Conservation (phyloP, 2,113 vertebrate species). For the Benitochromis conjunctus region DNA sequence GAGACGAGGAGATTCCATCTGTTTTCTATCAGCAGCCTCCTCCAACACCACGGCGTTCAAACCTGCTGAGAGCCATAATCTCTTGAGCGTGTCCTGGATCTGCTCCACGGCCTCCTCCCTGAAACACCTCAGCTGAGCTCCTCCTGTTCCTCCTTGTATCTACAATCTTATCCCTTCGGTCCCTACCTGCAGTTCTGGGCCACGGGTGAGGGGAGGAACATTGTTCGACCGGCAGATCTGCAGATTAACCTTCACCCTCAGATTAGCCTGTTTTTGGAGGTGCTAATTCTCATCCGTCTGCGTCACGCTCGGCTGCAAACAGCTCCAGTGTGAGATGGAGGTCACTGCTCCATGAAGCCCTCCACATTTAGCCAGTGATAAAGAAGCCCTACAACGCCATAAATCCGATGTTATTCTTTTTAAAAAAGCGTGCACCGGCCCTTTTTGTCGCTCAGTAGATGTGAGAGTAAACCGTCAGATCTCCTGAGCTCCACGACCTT, state of each 20-base stretch:
- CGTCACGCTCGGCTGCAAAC: neutral
- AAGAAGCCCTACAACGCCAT: neutral
- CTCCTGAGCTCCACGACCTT: neutral
- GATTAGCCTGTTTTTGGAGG: neutral
- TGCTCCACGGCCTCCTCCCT: neutral
- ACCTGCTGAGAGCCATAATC: neutral
- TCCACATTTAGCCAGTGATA: neutral
- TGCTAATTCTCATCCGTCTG: neutral
- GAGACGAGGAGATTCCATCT: neutral
- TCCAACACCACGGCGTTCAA: neutral
- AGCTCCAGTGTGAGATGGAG: neutral
- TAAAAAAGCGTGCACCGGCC: neutral
- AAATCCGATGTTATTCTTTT: fast-evolving
- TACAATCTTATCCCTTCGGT: fast-evolving
- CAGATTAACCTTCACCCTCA: neutral
- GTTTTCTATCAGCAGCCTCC: neutral
- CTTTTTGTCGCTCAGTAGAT: neutral
- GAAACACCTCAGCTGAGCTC: neutral
- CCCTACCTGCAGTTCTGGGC: neutral
- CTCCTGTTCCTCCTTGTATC: fast-evolving
- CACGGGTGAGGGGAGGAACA: neutral
- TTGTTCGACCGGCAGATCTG: neutral
- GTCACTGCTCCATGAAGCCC: neutral
- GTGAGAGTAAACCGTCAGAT: neutral
- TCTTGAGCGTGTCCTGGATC: fast-evolving